Conservation (phyloP, 2,113 vertebrate genomes). For the Phaetusa simplex region DNA sequence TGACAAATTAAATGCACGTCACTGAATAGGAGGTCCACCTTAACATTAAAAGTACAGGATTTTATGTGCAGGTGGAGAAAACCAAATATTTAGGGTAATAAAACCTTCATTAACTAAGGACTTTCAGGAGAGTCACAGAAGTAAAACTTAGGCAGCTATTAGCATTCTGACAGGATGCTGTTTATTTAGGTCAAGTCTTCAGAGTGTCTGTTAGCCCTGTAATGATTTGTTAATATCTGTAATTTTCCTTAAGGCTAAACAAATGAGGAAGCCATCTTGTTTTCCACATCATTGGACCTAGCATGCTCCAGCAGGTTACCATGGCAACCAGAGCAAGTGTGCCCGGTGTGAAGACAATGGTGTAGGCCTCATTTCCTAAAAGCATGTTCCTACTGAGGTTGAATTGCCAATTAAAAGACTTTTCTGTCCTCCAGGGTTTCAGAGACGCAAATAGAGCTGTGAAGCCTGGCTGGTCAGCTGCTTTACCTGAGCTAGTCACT, state of each 20-base stretch:
- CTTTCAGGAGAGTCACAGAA: background rate
- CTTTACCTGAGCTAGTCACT: conserved; percentile 48
- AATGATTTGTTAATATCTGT: conserved; percentile 73
- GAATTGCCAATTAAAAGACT: conserved; percentile 74
- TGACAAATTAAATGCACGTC: background rate
- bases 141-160: conserved; percentile 15
- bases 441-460: conserved; percentile 49
- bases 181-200: conserved; percentile 56
- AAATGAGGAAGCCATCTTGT: conserved; percentile 79
- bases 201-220: conserved; percentile 37
- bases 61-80: background rate
- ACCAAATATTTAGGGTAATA: background rate
- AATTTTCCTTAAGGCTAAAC: conserved; percentile 75
- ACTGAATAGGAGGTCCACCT: background rate
- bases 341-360: conserved; percentile 62
- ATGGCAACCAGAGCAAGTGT: conserved; percentile 69
- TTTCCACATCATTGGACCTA: conserved; percentile 75
- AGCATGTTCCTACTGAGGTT: conserved; percentile 66
- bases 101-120: background rate
- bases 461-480: conserved; percentile 53
- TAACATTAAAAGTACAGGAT: background rate
- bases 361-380: conserved; percentile 76
- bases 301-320: conserved; percentile 68
- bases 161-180: background rate
- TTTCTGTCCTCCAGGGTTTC: conserved; percentile 64